Conservation (phyloP, 1,140 invertebrate species). For the Heliconius hermathena region DNA sequence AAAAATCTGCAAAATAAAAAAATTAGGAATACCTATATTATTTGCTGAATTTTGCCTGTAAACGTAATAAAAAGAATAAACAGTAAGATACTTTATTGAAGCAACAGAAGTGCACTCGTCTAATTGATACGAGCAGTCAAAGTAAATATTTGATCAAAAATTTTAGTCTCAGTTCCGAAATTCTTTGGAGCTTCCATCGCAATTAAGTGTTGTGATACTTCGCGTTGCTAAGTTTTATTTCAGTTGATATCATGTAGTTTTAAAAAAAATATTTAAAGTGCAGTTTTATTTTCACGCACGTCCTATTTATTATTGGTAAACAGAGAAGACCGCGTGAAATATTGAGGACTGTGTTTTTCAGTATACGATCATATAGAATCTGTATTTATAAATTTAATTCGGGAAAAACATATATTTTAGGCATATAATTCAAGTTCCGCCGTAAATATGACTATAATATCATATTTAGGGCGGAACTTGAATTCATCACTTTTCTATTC, state of each 20-base stretch:
- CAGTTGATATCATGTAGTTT: not conserved
- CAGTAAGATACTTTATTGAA: not conserved
- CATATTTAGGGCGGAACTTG: no score
- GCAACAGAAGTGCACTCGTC: constrained; percentile 8
- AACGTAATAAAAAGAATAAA: not conserved
- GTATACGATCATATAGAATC: no score
- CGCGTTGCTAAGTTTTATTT: not conserved
- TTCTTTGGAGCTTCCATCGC: constrained; percentile 20
- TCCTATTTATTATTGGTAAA: no score
- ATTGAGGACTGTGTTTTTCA: no score
- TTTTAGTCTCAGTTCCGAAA: constrained; percentile 21
- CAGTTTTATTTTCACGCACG: not conserved
- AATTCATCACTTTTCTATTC: no score
- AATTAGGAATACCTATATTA: not conserved
- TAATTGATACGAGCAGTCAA: constrained; percentile 17
- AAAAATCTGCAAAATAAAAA: no score
- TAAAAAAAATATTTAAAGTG: not conserved
- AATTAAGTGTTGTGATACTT: constrained; percentile 27
- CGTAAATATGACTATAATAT: no score
- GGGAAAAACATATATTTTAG: no score
- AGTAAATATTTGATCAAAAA: constrained; percentile 28
- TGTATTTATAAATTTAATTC: no score
- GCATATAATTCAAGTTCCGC: no score
- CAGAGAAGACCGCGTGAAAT: no score
- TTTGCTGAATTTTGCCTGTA: not conserved